Evolutionary conservation across 2,888 invertebrate genomes (phyloP).

Genomic region (Brachycybe producta): DNA sequence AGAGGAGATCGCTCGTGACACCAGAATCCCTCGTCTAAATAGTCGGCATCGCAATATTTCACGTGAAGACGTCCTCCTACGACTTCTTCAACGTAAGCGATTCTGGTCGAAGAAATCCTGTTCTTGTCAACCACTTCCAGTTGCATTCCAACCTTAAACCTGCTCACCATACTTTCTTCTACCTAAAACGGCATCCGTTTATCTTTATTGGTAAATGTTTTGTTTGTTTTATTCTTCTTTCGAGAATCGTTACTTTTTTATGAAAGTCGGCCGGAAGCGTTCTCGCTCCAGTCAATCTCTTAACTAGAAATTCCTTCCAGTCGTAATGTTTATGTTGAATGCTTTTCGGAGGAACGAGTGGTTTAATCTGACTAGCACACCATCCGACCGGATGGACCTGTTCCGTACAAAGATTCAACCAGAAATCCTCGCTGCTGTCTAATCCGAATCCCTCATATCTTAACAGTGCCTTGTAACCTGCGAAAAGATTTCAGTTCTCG

Average conservation of each 20-base stretch:
- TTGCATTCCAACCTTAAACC: constrained; percentile 54
- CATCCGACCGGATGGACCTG: constrained; percentile 96
- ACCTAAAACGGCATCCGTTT: constrained; percentile 24
- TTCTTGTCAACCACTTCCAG: constrained; percentile 94
- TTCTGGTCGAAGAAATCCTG: constrained; percentile 74
- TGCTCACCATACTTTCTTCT: constrained; percentile 29
- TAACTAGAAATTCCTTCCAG: constrained; percentile 91
- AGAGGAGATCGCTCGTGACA: constrained; percentile 90
- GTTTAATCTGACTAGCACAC: constrained; percentile 91
- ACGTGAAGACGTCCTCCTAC: constrained; percentile 84
- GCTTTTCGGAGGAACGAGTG: constrained; percentile 81
- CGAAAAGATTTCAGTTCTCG: constrained; percentile 9
- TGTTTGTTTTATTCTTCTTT: not conserved
- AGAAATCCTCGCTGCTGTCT: constrained; percentile 81
- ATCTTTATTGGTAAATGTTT: not conserved
- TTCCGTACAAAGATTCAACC: constrained; percentile 87
- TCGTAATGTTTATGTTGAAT: constrained; percentile 87
- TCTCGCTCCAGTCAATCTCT: constrained; percentile 82
- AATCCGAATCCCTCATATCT: constrained; percentile 85
- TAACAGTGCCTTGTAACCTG: constrained; percentile 45
- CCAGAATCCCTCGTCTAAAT: constrained; percentile 74
- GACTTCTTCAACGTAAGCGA: constrained; percentile 79
- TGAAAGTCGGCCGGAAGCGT: constrained; percentile 88
- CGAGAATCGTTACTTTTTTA: constrained; percentile 51
- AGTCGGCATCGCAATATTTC: constrained; percentile 67